Conservation (phyloP, 2,113 vertebrate genomes). For the Dicrurus megarhynchus region DNA sequence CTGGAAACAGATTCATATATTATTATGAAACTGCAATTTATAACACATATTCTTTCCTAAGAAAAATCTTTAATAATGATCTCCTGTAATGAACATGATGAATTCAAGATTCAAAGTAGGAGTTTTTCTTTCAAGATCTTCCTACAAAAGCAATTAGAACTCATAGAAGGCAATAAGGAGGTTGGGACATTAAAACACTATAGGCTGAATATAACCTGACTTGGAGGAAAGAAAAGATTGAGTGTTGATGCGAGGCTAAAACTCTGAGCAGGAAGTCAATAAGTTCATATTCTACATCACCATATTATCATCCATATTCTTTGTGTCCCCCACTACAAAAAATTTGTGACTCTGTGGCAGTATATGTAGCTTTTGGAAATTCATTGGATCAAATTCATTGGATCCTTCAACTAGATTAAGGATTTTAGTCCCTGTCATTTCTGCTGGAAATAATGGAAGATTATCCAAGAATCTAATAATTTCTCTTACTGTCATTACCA, state of each 20-base stretch:
- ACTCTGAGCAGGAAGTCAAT: not conserved
- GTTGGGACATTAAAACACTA: not conserved
- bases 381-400: not conserved
- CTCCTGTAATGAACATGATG: constrained; percentile 67
- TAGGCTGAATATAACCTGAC: not conserved
- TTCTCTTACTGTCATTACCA: not conserved
- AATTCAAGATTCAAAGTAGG: constrained; percentile 55
- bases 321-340: not conserved
- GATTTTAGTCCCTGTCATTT: not conserved
- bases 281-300: not conserved
- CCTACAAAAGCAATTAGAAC: constrained; percentile 29
- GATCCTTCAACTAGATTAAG: not conserved
- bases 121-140: constrained; percentile 47
- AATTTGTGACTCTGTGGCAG: not conserved
- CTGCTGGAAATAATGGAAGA: not conserved
- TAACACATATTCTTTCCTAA: constrained; percentile 39
- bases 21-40: constrained; percentile 67
- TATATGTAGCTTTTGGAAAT: not conserved
- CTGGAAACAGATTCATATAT: constrained; percentile 65
- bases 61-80: constrained; percentile 75
- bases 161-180: not conserved
- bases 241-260: not conserved
- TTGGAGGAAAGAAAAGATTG: not conserved
- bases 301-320: not conserved
- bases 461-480: not conserved